Percentiles rank a stretch among this genome's conserved stretches.
Conservation (phyloP, 2,113 vertebrate species). For the Genyomyrus donnyi region DNA sequence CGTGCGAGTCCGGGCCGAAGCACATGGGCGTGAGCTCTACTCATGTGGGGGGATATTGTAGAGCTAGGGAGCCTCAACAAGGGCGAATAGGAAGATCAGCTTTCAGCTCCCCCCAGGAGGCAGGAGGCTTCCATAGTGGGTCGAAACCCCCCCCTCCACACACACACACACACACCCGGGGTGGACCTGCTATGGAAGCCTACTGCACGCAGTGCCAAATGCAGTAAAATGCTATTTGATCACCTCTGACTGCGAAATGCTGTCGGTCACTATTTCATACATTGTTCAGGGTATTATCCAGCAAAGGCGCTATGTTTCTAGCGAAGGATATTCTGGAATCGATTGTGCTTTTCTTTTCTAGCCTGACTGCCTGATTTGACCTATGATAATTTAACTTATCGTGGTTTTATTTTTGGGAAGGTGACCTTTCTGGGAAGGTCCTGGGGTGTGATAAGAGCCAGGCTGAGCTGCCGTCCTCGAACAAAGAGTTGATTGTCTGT, state of each 20-base stretch:
- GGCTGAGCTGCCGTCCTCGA: not conserved
- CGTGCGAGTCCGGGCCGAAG: not conserved
- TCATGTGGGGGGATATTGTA: not conserved
- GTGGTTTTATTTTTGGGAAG: not conserved
- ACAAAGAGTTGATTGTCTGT: not conserved
- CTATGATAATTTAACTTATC: conserved; percentile 16
- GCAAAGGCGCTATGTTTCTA: conserved; percentile 14
- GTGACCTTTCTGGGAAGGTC: conserved; percentile 18
- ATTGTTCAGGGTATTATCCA: conserved; percentile 16
- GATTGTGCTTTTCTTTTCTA: conserved; percentile 8
- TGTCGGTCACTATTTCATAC: conserved; percentile 15
- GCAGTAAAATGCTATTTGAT: conserved; percentile 38
- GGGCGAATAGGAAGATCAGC: not conserved
- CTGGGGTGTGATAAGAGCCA: not conserved
- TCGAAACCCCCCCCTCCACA: conserved; percentile 34
- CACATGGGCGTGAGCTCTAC: not conserved
- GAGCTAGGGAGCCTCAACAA: not conserved
- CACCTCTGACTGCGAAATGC: conserved; percentile 37
- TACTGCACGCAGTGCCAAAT: conserved; percentile 23
- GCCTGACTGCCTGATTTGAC: conserved; percentile 18
- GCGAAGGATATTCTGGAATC: conserved; percentile 21
- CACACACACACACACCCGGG: conserved; percentile 8
- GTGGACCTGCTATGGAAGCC: not conserved
- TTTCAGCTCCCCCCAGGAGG: not conserved
- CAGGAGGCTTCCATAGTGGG: too few species aligned